These are phyloP conservation scores for Marmota flaviventris DNA, from an alignment of 2,113 vertebrate genomes.

Conservation along the genomic window DNA sequence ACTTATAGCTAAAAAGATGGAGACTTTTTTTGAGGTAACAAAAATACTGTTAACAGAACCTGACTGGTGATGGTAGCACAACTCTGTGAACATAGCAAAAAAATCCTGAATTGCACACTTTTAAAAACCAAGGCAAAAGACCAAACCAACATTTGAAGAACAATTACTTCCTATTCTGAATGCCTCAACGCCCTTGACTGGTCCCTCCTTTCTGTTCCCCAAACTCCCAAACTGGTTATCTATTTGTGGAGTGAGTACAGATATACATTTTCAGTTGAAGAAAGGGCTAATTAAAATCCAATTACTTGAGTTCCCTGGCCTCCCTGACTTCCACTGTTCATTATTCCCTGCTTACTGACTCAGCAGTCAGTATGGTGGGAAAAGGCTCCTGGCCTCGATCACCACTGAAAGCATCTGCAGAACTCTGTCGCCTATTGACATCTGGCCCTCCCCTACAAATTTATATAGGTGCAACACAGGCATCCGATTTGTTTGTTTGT, in stretches of 20 bases:
- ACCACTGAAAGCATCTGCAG: not conserved
- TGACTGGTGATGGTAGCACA: not conserved
- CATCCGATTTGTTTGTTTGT: not conserved
- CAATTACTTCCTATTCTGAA: not conserved
- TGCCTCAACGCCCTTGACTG: not conserved
- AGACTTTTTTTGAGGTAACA: not conserved
- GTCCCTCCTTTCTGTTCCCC: not conserved
- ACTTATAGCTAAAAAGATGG: not conserved
- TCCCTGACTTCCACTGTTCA: not conserved
- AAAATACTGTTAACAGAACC: conserved; percentile 30
- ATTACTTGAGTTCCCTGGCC: not conserved
- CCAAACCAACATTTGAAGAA: not conserved
- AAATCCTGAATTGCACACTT: not conserved
- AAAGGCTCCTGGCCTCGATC: not conserved
- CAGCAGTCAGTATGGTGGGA: not conserved
- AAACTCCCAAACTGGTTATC: not conserved
- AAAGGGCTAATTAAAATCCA: not conserved
- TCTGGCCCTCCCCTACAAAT: not conserved
- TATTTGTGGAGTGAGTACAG: not conserved
- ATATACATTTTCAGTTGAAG: not conserved
- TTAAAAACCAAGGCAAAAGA: not conserved
- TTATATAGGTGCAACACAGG: not conserved
- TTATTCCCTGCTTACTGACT: not conserved
- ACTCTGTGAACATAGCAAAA: not conserved
- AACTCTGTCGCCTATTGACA: not conserved